Percentiles rank a stretch among this genome's conserved stretches.
Evolutionary conservation across 2,888 invertebrate genomes (phyloP).

Genomic region (Leuctra nigra): DNA sequence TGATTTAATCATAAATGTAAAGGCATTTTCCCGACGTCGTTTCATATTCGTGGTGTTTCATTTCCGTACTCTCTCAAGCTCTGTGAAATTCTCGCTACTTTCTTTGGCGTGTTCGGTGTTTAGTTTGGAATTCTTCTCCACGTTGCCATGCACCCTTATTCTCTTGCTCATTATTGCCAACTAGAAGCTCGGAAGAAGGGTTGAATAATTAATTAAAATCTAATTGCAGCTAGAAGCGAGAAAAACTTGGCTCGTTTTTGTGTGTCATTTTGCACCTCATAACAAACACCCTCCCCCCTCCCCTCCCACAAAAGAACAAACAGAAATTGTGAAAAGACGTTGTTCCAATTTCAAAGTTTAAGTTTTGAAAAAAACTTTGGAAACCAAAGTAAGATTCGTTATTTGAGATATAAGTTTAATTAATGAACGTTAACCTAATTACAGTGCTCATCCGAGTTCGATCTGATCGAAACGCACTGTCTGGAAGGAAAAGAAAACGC

Average conservation of each 20-base stretch:
- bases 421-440: no score
- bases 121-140: conserved; percentile 8
- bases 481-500: no score
- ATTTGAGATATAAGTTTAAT: no score
- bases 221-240: conserved; percentile 19
- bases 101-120: not conserved
- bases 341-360: conserved; percentile 11
- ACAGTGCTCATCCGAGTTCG: no score
- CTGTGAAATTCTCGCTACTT: conserved; percentile 4
- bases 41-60: conserved; percentile 5
- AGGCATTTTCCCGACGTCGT: conserved; percentile 6
- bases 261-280: conserved; percentile 18
- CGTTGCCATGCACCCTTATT: not conserved
- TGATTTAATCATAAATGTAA: conserved; percentile 14
- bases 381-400: no score
- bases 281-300: conserved; percentile 6
- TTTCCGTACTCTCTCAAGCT: not conserved
- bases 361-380: no score
- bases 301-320: conserved; percentile 2
- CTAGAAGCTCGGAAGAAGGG: conserved; percentile 18
- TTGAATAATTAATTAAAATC: conserved; percentile 22
- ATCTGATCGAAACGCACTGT: no score
- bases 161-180: conserved; percentile 19
- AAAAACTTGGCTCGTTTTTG: conserved; percentile 13
- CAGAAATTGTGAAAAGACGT: conserved; percentile 2